These are phyloP conservation scores for Moxostoma hubbsi DNA, from an alignment of 2,797 vertebrate species.

Conservation along the genomic window DNA sequence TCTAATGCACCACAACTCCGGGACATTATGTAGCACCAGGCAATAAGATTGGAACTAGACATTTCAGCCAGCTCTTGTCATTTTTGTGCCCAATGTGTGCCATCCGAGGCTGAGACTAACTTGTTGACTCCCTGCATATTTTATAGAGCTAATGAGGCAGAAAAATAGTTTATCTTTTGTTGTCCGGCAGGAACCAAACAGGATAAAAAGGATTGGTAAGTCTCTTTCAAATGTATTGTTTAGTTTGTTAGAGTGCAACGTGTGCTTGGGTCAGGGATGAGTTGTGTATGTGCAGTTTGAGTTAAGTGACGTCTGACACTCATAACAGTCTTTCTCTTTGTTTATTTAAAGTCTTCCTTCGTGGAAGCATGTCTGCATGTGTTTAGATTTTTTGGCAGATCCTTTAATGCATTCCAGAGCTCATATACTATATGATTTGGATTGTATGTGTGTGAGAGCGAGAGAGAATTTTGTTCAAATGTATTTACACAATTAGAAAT, in stretches of 20 bases:
- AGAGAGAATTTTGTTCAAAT: background rate
- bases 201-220: background rate
- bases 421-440: background rate
- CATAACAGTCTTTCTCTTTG: background rate
- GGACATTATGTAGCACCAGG: no score
- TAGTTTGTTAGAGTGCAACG: background rate
- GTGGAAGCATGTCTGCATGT: slow-evolving; percentile 18
- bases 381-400: slow-evolving; percentile 12
- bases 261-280: background rate
- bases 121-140: background rate
- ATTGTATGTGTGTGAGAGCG: background rate
- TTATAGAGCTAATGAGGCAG: no score
- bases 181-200: background rate
- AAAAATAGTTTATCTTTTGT: slow-evolving; percentile 26
- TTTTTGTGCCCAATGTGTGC: no score
- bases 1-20: no score
- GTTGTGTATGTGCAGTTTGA: background rate
- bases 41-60: no score
- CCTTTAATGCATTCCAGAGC: background rate
- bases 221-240: slow-evolving; percentile 19
- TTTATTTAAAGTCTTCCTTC: slow-evolving; percentile 51
- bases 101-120: no score
- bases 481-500: background rate
- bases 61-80: no score
- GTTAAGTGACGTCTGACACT: slow-evolving; percentile 15